A percentile compares a stretch with the other conserved stretches of the same genome.
phyloP scores from a whole-genome alignment of 2,113 vertebrate species.

The Tauraco erythrolophus region DNA sequence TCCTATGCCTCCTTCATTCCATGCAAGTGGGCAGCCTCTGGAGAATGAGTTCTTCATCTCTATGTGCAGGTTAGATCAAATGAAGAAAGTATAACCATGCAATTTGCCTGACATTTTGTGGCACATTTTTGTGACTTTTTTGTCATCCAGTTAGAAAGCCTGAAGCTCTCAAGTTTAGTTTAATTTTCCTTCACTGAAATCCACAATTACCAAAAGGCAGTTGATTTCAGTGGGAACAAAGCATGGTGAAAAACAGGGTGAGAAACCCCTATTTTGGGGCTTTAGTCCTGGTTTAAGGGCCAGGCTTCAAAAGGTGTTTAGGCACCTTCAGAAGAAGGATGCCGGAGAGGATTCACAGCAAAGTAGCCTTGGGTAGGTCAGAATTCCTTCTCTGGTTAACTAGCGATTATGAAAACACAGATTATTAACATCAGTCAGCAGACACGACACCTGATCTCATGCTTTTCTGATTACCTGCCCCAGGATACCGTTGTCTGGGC shows the following conservation, averaged over 20 bases:
- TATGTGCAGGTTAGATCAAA: background rate
- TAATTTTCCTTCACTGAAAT: background rate
- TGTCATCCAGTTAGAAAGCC: background rate
- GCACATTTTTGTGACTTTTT: background rate
- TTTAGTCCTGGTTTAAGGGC: background rate
- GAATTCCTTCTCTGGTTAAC: background rate
- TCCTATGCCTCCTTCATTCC: background rate
- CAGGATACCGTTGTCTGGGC: conserved; percentile 68
- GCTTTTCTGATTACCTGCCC: conserved; percentile 63
- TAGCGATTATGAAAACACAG: conserved; percentile 17
- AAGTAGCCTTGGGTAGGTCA: background rate
- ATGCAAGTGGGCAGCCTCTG: background rate
- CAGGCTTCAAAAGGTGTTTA: background rate
- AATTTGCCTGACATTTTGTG: background rate
- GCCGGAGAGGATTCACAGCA: background rate
- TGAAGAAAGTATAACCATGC: background rate
- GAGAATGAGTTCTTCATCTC: background rate
- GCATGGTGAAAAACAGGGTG: rapidly evolving
- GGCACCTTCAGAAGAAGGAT: background rate
- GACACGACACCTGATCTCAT: conserved; percentile 51
- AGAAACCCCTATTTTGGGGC: background rate
- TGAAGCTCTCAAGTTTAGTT: background rate
- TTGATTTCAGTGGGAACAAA: background rate
- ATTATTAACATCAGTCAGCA: conserved; percentile 62
- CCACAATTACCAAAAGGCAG: background rate